Conservation (phyloP, 2,888 invertebrate genomes). For the Smittia sp. region DNA sequence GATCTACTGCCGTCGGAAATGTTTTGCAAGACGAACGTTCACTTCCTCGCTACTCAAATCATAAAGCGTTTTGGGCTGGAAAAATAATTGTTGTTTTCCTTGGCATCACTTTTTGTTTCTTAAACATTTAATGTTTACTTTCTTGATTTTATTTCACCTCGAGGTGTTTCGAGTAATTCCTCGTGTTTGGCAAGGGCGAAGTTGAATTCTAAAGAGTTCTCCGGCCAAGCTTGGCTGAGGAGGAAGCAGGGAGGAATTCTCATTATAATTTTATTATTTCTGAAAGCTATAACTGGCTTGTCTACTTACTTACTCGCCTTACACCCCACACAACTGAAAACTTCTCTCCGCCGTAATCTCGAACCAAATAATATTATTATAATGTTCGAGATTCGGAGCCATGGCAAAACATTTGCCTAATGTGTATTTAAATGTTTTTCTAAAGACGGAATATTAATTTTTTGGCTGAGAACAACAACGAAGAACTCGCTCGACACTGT, state of each 20-base stretch:
- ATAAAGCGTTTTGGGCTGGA: slow-evolving; percentile 16
- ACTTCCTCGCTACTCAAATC: neutral
- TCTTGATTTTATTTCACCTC: slow-evolving; percentile 41
- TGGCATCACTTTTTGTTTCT: slow-evolving; percentile 19
- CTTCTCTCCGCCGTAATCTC: slow-evolving; percentile 1
- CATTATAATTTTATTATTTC: slow-evolving; percentile 33
- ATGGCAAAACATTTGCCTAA: slow-evolving; percentile 33
- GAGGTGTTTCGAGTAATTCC: slow-evolving; percentile 35
- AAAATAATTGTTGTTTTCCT: slow-evolving; percentile 31
- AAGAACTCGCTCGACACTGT: slow-evolving; percentile 2
- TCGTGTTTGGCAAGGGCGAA: neutral
- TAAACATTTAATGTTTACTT: slow-evolving; percentile 37
- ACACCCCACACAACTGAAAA: neutral
- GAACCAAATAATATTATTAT: slow-evolving; percentile 29
- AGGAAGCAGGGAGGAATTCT: neutral
- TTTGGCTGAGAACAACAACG: slow-evolving; percentile 5
- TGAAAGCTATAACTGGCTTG: slow-evolving; percentile 10
- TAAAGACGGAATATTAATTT: slow-evolving; percentile 41
- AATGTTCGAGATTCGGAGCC: neutral
- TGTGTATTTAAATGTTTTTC: slow-evolving; percentile 41
- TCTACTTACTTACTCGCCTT: neutral
- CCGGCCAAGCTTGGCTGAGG: neutral
- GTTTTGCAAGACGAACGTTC: slow-evolving; percentile 5
- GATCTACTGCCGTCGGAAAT: slow-evolving; percentile 37
- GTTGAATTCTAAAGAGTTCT: slow-evolving; percentile 4